Base-by-base conservation (phyloP, 2,113 vertebrate genomes). In the Cryptomyrus ogoouensis region DNA sequence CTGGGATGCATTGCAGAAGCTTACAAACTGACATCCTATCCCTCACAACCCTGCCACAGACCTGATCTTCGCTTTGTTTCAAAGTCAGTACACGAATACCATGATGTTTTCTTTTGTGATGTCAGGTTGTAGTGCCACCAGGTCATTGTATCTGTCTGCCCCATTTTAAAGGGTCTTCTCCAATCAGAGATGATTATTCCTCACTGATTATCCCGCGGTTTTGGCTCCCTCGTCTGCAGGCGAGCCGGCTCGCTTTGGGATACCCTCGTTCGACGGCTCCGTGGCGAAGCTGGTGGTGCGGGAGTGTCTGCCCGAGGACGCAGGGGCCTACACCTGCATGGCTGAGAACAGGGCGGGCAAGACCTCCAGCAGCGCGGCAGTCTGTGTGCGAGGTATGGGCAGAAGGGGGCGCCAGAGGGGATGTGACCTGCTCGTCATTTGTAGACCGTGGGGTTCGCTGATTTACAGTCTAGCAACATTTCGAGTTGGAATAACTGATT, bases 281-380 rank as follows among this genome's bases (percentile, higher is more conserved):
- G 90, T 94, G 89, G 91, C 86, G 12, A 94, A 80, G 17, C 94
- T 95, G 74, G 89, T 94, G 50, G 94, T 96, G 91, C 92, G 4
- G n/a, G 95, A 96, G 13, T 96, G 95, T 62, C 92, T 95, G 88
- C 95, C 95, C 0, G 96, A 95, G 83, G 96, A 96, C 35, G 95
- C 95, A 0, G 96, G 96, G 0, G 94, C 94, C 27, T 96, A 96
- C 91, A 95, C 94, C 1, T 96, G 95, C 80, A 31, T 95, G 91
- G 95, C 93, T 0, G 95, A 96, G 91, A 96, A 95, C 91, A 6
- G 53, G 3, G 91, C 90, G 1, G 96, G 95, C 35, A 96, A 94
- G 89, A 94, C 93, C 0, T 96, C 95, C 56, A 95, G 95, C 92
- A 95, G 95, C 0, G 93, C 95, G 6, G 93, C 95, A 1, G 94